Evolutionary conservation across 2,888 invertebrate genomes (phyloP), one percentile per base, ranked within the genome.

Genomic region (Galerucella pusilla): DNA sequence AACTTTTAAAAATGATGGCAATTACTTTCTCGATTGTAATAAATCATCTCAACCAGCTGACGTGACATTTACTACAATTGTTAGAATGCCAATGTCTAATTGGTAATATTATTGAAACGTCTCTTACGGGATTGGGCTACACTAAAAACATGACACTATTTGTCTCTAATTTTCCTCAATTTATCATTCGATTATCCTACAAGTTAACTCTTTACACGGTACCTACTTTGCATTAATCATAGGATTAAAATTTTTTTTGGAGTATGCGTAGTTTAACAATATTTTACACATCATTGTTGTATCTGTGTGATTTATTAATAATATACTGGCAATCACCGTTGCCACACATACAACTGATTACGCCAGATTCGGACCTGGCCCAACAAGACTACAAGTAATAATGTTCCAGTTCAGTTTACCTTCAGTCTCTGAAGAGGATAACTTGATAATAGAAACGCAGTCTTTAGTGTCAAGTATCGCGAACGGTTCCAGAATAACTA

Each of bases 211-310:
- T 72, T 54, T 59, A 65, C 49, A 59, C 28, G 35, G 61, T 61
- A 61, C 20, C 63, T 61, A 64, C 70, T 71, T 69, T 64, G 67
- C 78, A 77, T 78, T 78, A 75, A 77, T 78, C 78, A 78, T 61
- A 28, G 74, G 78, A 78, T 78, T 77, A 78, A 11, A 42, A 67
- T 63, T 77, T 79, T 35, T 78, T 77, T 65, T 49, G 63, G 73
- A 75, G 59, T 66, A 71, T 74, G 52, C 65, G 68, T 52, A 25
- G 63, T 73, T 76, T 71, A 78, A 76, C 75, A 76, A 78, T 78
- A 76, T 73, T 74, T 76, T 78, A 75, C 75, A 75, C 61, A 71
- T 68, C 68, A 78, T 75, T 77, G 75, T 78, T 77, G 68, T 77
- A 71, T 45, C 42, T 54, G 35, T 74, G 71, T 78, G 76, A 78